Base-by-base conservation (phyloP, 1,140 invertebrate genomes). In the Propsilocerus akamusi region DNA sequence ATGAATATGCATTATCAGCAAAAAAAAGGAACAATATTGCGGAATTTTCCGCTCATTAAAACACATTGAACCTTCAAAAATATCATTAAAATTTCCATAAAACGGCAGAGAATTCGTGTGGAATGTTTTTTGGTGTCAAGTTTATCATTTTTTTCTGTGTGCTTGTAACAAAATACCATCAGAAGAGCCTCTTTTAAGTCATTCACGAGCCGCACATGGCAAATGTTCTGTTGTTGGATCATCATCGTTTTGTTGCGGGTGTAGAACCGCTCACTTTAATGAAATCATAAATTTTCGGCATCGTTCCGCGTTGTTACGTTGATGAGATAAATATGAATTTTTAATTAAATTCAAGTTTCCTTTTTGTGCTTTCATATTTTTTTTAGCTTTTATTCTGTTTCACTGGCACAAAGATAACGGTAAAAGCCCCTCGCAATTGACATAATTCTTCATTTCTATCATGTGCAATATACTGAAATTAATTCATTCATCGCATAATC, bases 281-380 rank as follows among this genome's bases (percentile, higher is more conserved):
- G 14, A 41, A 41, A 41, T 41, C 34, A 41, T 41, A 41, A 41
- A 41, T 41, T 30, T 41, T 17, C 34, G 20, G 14, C 32, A n/a
- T 12, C 3, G 6, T 12, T 20, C 11, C n/a, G 10, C 34, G 34
- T 20, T 20, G 6, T 37, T 20, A 41, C 17, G 34, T 20, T 41
- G 17, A 41, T 41, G 34, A 41, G 34, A 41, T 41, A 41, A 41
- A 41, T 41, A 41, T 41, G 34, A 41, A 41, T 41, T 41, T 41
- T 41, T 41, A 41, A 41, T 41, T 41, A 41, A 41, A 41, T 41
- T 41, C 22, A 41, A 20, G 34, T 41, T 14, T 17, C 32, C 14
- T 4, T 34, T 14, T 14, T 41, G 11, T 17, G 10, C 17, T 20
- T 41, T 41, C 17, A n/a, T 41, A 20, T 8, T 20, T 41, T 5